phyloP scores from a whole-genome alignment of 2,113 vertebrate species.

The Poeciliopsis turrubarensis region DNA sequence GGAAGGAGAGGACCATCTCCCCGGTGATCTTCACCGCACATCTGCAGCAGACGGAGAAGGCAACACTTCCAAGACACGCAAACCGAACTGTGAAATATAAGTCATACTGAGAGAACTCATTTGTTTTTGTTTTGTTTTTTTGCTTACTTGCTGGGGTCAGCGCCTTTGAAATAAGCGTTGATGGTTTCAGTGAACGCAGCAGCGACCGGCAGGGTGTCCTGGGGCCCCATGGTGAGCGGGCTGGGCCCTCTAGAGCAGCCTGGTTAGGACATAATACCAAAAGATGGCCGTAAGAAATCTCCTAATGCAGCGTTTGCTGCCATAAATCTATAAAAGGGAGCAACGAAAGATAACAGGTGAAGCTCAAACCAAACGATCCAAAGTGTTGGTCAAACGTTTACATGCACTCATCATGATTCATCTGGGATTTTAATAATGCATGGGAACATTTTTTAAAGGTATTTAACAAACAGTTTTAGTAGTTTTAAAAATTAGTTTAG shows the following conservation, averaged over 20 bases:
- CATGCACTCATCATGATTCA: background rate
- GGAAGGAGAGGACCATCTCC: conserved; percentile 97
- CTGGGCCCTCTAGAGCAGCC: conserved; percentile 95
- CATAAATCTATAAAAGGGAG: background rate
- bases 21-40: conserved; percentile 97
- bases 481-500: background rate
- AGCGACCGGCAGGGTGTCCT: conserved; percentile 96
- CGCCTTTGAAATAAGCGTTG: conserved; percentile 98
- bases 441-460: background rate
- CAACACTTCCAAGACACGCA: background rate
- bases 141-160: conserved; percentile 95
- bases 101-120: background rate
- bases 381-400: background rate
- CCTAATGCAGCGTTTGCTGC: background rate
- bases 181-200: conserved; percentile 98
- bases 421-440: background rate
- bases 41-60: conserved; percentile 71
- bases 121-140: background rate
- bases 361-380: conserved; percentile 5
- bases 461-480: background rate
- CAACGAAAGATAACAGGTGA: background rate
- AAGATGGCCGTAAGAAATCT: background rate
- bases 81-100: background rate
- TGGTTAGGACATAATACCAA: conserved; percentile 63
- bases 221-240: conserved; percentile 97